These are phyloP conservation scores for Erethizon dorsatum DNA, from an alignment of 2,797 vertebrate species.

Conservation along the genomic window DNA sequence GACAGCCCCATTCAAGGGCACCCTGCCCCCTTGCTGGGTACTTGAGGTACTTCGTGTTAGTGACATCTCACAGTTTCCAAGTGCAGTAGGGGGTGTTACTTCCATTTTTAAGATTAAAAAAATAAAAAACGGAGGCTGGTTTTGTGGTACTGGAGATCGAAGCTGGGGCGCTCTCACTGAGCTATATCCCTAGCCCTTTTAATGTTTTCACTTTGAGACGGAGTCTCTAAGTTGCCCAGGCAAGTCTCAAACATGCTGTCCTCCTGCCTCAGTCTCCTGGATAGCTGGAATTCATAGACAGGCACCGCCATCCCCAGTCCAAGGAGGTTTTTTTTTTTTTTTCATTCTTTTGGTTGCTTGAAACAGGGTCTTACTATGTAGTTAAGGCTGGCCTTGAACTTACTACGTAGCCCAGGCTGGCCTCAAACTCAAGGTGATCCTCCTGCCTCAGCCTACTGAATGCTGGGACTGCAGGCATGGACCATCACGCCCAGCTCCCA, in stretches of 20 bases:
- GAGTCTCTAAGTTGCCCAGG: neutral
- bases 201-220: neutral
- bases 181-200: neutral
- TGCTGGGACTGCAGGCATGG: neutral
- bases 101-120: neutral
- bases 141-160: neutral
- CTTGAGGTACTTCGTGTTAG: neutral
- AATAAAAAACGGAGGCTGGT: neutral
- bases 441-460: neutral
- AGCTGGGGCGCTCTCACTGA: neutral
- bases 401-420: neutral
- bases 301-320: neutral
- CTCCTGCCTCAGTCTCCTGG: neutral
- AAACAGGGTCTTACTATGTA: neutral
- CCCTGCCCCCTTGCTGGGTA: neutral
- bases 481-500: neutral
- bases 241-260: neutral
- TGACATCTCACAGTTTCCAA: neutral
- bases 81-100: neutral
- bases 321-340: neutral
- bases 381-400: neutral
- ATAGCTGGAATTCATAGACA: neutral
- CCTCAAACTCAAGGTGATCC: neutral
- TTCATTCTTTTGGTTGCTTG: too few species aligned
- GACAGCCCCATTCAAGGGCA: neutral